phyloP scores from a whole-genome alignment of 2,888 invertebrate genomes.

The Argynnis bischoffii region DNA sequence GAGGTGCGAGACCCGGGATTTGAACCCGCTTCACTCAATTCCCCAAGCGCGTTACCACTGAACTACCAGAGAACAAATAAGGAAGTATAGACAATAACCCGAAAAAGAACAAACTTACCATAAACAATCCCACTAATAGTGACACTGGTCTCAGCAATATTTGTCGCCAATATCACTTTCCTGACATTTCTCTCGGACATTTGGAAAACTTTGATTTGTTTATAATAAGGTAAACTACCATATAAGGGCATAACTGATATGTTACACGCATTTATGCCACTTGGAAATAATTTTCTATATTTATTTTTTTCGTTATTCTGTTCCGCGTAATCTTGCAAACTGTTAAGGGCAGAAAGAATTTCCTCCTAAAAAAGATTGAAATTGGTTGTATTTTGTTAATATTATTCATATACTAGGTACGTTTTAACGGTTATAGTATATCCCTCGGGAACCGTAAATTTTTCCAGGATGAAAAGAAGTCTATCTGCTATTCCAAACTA shows the following conservation, averaged over 20 bases:
- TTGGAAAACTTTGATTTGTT: slow-evolving; percentile 87
- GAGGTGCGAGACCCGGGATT: too few species aligned
- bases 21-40: too few species aligned
- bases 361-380: slow-evolving; percentile 86
- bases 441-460: too few species aligned
- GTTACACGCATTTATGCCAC: slow-evolving; percentile 64
- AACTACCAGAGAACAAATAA: too few species aligned
- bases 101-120: slow-evolving; percentile 77
- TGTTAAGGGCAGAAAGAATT: slow-evolving; percentile 88
- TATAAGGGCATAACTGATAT: slow-evolving; percentile 94
- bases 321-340: slow-evolving; percentile 84
- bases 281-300: slow-evolving; percentile 65
- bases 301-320: slow-evolving; percentile 74
- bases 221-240: slow-evolving; percentile 88
- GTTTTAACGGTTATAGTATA: too few species aligned
- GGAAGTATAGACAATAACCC: too few species aligned
- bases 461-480: too few species aligned
- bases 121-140: slow-evolving; percentile 96
- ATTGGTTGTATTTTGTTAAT: not conserved
- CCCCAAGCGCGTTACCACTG: too few species aligned
- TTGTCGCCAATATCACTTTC: slow-evolving; percentile 96
- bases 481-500: too few species aligned
- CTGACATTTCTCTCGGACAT: slow-evolving; percentile 86
- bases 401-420: not conserved
- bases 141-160: slow-evolving; percentile 98